Evolutionary conservation across 2,888 invertebrate species (phyloP).

Genomic region (Athalia circularis): DNA sequence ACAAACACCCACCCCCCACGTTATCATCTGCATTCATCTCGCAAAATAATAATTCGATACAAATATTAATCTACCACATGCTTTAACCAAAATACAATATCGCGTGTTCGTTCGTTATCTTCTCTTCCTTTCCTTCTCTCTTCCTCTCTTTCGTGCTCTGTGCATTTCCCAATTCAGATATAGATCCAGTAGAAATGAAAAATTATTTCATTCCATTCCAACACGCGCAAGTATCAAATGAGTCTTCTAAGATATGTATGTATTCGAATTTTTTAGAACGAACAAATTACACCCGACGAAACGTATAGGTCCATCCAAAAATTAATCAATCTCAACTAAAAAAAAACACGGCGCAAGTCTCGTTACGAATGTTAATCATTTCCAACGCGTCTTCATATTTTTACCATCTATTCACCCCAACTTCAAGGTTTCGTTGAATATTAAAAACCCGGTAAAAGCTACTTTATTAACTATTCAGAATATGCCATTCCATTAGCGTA

Average conservation of each 20-base stretch:
- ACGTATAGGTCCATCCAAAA: too few species aligned
- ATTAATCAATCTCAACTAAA: too few species aligned
- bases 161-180: too few species aligned
- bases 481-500: not conserved
- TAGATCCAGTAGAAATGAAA: not conserved
- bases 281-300: too few species aligned
- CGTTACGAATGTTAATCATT: too few species aligned
- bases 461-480: not conserved
- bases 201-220: not conserved
- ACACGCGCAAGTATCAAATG: too few species aligned
- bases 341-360: too few species aligned
- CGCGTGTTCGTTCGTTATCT: not conserved
- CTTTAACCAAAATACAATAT: not conserved
- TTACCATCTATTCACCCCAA: too few species aligned
- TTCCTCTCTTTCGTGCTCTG: not conserved
- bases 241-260: too few species aligned
- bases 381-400: too few species aligned
- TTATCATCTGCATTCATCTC: conserved; percentile 63
- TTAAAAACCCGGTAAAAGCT: not conserved
- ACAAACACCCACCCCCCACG: conserved; percentile 75
- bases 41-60: conserved; percentile 47
- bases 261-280: too few species aligned
- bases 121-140: not conserved
- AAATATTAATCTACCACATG: conserved; percentile 39
- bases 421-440: too few species aligned